Percentiles rank a stretch among this genome's conserved stretches.
These are phyloP conservation scores for Bugulina stolonifera DNA, from an alignment of 2,888 invertebrate species.

Conservation along the genomic window DNA sequence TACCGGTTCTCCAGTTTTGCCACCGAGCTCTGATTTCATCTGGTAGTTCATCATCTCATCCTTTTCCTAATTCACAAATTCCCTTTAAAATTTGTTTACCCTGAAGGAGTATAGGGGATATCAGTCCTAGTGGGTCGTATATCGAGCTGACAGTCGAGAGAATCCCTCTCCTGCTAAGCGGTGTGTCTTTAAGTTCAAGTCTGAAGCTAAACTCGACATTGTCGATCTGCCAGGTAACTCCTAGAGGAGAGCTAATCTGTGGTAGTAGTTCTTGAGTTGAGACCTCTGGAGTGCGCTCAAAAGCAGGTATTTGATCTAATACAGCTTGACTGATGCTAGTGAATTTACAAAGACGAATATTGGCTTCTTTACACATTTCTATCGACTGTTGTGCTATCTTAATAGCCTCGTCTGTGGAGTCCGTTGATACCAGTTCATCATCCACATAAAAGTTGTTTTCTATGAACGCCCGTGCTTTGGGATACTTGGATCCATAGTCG, in stretches of 20 bases:
- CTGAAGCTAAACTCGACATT: background rate
- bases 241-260: background rate
- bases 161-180: background rate
- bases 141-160: background rate
- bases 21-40: background rate
- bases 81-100: background rate
- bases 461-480: background rate
- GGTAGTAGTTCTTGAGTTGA: background rate
- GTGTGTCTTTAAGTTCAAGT: background rate
- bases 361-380: background rate
- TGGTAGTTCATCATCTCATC: background rate
- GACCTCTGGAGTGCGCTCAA: background rate
- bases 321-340: constrained; percentile 8
- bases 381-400: background rate
- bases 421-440: background rate
- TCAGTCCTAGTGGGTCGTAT: background rate
- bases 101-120: background rate
- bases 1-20: background rate
- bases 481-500: background rate
- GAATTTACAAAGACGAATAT: background rate
- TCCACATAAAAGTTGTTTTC: background rate
- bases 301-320: background rate
- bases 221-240: background rate
- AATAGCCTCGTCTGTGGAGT: background rate
- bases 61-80: background rate